phyloP scores from a whole-genome alignment of 2,888 invertebrate genomes.

The Drosophila melanocephala region DNA sequence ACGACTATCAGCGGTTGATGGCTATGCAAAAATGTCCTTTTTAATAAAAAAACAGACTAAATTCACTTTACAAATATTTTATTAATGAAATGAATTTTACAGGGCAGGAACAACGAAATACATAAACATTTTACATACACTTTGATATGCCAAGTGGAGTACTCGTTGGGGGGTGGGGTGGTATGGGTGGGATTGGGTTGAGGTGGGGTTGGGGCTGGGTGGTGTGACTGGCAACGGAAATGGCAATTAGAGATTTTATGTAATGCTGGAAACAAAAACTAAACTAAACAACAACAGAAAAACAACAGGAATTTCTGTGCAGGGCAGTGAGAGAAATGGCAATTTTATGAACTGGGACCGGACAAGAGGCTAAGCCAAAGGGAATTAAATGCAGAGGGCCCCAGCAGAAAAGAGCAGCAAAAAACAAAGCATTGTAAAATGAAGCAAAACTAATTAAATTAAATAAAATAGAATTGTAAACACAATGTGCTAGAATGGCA shows the following conservation, averaged over 20 bases:
- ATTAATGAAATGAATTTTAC: neutral
- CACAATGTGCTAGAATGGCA: slow-evolving; percentile 38
- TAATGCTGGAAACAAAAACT: slow-evolving; percentile 47
- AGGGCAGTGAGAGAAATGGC: slow-evolving; percentile 8
- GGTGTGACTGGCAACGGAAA: slow-evolving; percentile 52
- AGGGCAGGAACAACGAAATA: neutral
- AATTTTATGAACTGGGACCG: slow-evolving; percentile 37
- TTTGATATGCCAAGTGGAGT: slow-evolving; percentile 1
- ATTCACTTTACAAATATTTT: neutral
- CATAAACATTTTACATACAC: neutral
- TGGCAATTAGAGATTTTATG: slow-evolving; percentile 66
- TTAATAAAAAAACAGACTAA: neutral
- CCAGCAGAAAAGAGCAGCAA: slow-evolving; percentile 1
- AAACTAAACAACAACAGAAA: slow-evolving; percentile 40
- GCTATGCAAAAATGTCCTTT: neutral
- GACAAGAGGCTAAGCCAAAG: slow-evolving; percentile 14
- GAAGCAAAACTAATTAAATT: slow-evolving; percentile 75
- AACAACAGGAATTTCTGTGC: slow-evolving; percentile 36
- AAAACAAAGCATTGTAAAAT: slow-evolving; percentile 52
- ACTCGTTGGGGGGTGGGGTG: too few relatives aligned
- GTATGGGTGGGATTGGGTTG: neutral
- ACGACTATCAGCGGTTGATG: neutral
- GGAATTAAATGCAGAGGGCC: slow-evolving; percentile 18
- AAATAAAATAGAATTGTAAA: slow-evolving; percentile 74
- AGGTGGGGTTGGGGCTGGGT: neutral